These are phyloP conservation scores for Manduca sexta DNA, from an alignment of 1,140 invertebrate species.

Conservation along the genomic window DNA sequence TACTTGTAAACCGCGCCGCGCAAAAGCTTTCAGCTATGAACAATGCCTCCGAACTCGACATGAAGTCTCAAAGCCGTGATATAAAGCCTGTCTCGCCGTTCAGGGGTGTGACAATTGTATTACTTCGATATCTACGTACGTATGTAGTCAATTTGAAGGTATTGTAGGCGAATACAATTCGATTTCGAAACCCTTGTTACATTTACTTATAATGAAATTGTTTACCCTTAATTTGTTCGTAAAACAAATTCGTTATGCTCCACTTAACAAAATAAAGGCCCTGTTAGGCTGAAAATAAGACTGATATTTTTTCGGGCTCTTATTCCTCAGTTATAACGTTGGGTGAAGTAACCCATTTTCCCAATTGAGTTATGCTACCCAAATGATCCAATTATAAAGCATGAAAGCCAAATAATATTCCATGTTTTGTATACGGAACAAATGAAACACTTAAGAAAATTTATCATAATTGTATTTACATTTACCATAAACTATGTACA, in stretches of 20 bases:
- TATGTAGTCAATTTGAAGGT: too few species aligned
- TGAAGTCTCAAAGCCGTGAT: not conserved
- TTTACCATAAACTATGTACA: conserved; percentile 42
- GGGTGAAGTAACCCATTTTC: conserved; percentile 8
- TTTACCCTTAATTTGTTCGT: too few species aligned
- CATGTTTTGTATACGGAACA: not conserved
- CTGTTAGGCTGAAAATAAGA: too few species aligned
- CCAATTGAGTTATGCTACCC: conserved; percentile 2
- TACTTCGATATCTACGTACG: too few species aligned
- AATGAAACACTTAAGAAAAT: conserved; percentile 12
- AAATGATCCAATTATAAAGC: not conserved
- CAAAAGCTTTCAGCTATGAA: conserved; percentile 4
- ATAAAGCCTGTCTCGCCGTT: conserved; percentile 1
- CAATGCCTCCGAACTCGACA: conserved; percentile 2
- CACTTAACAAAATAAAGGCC: too few species aligned
- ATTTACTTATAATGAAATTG: too few species aligned
- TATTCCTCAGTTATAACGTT: too few species aligned
- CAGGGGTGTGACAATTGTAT: not conserved
- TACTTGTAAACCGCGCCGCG: not conserved
- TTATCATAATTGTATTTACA: conserved; percentile 35
- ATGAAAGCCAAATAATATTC: too few species aligned
- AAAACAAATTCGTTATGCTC: too few species aligned
- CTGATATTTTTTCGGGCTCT: too few species aligned
- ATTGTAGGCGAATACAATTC: too few species aligned
- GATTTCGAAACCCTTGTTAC: too few species aligned